Evolutionary conservation across 1,140 invertebrate species (phyloP).

Genomic region (Prorops nasuta): DNA sequence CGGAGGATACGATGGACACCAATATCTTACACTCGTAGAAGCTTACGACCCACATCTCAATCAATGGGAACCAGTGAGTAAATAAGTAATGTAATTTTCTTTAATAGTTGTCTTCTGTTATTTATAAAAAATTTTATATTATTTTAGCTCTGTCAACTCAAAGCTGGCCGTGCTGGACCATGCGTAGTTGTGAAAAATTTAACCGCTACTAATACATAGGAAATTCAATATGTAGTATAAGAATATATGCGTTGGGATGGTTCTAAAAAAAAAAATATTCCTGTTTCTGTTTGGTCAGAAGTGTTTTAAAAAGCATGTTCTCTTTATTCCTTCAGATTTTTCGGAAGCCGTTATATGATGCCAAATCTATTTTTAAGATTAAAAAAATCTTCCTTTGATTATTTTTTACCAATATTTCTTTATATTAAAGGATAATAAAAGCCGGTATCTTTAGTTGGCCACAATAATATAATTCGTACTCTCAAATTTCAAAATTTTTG

Average conservation of each 20-base stretch:
- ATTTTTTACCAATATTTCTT: no score
- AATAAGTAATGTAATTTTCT: background rate
- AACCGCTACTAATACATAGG: no score
- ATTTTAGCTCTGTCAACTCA: constrained; percentile 68
- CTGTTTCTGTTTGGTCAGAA: background rate
- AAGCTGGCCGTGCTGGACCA: constrained; percentile 79
- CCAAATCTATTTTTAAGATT: background rate
- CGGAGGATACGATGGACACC: constrained; percentile 94
- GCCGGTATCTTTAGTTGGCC: no score
- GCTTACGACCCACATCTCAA: constrained; percentile 89
- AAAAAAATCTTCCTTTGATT: background rate
- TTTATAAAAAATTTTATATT: constrained; percentile 4
- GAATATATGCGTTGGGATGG: background rate
- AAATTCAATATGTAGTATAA: no score
- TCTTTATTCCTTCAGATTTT: background rate
- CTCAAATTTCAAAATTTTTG: no score
- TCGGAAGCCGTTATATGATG: background rate
- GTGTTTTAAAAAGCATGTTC: background rate
- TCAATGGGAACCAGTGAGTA: constrained; percentile 74
- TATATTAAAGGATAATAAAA: no score
- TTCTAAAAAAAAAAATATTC: background rate
- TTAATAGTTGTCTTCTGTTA: background rate
- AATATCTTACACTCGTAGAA: constrained; percentile 87
- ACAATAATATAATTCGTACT: no score
- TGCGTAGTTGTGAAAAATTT: constrained; percentile 68